A percentile compares a stretch with the other conserved stretches of the same genome.
phyloP scores from a whole-genome alignment of 2,113 vertebrate genomes.

The Coryphaenoides rupestris region DNA sequence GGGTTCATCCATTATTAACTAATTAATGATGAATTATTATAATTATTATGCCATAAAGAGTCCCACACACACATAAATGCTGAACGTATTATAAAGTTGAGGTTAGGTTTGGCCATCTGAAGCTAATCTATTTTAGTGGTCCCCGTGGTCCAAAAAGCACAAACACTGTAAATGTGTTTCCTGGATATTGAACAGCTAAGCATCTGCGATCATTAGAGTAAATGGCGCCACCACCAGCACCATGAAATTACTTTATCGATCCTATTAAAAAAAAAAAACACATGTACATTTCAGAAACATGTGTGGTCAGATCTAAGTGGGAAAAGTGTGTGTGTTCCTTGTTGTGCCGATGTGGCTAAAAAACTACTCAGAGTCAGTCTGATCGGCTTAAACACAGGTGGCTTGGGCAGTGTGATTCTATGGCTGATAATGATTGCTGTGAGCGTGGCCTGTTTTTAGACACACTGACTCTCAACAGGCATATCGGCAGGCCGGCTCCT shows the following conservation, averaged over 20 bases:
- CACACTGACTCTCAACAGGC: constrained; percentile 39
- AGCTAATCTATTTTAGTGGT: no score
- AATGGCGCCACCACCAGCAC: neutral
- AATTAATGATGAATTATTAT: no score
- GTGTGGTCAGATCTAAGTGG: neutral
- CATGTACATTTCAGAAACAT: constrained; percentile 20
- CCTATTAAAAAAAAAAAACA: constrained; percentile 12
- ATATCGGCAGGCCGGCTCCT: constrained; percentile 64
- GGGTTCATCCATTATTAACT: no score
- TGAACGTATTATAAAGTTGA: no score
- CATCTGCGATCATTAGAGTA: neutral
- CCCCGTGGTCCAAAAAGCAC: no score
- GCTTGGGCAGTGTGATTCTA: neutral
- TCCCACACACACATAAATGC: no score
- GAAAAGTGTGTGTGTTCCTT: neutral
- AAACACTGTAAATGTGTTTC: no score
- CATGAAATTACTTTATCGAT: constrained; percentile 11
- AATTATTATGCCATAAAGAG: no score
- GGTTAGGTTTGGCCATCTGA: no score
- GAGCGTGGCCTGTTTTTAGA: constrained; percentile 14
- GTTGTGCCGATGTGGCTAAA: neutral
- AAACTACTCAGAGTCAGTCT: neutral
- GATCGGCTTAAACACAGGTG: neutral
- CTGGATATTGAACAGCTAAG: constrained; percentile 3
- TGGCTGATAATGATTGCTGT: neutral